phyloP scores from a whole-genome alignment of 2,888 invertebrate species.

The Tetanocera ferruginea region DNA sequence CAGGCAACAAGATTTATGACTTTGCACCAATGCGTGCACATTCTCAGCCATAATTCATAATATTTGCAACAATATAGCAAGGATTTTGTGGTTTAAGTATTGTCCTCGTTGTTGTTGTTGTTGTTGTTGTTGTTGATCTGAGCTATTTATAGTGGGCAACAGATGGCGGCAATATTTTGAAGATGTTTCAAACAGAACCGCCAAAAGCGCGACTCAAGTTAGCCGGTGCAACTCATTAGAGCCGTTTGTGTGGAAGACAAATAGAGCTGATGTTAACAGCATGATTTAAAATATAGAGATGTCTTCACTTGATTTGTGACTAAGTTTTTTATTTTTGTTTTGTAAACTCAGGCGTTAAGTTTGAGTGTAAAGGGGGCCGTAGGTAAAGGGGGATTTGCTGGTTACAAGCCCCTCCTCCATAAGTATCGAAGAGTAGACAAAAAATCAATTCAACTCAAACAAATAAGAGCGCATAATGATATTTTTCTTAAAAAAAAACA shows the following conservation, averaged over 20 bases:
- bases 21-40: neutral
- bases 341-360: too few relatives aligned
- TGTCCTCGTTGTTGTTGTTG: neutral
- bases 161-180: neutral
- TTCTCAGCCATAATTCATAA: neutral
- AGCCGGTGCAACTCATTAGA: conserved; percentile 6
- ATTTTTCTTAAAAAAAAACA: too few relatives aligned
- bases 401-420: too few relatives aligned
- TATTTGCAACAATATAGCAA: conserved; percentile 1
- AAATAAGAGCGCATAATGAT: too few relatives aligned
- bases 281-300: neutral
- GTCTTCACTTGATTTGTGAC: neutral
- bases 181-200: neutral
- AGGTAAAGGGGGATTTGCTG: too few relatives aligned
- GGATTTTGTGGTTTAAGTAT: neutral
- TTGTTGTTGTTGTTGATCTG: neutral
- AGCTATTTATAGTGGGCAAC: neutral
- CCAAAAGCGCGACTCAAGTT: neutral
- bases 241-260: neutral
- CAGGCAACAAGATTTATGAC: conserved; percentile 2
- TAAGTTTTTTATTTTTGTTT: too few relatives aligned
- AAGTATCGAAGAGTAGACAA: too few relatives aligned
- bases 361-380: too few relatives aligned
- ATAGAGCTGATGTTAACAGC: neutral
- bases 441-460: too few relatives aligned